A percentile compares a stretch with the other conserved stretches of the same genome.
These are phyloP conservation scores for Cryptus armator DNA, from an alignment of 2,888 invertebrate genomes.

Conservation along the genomic window DNA sequence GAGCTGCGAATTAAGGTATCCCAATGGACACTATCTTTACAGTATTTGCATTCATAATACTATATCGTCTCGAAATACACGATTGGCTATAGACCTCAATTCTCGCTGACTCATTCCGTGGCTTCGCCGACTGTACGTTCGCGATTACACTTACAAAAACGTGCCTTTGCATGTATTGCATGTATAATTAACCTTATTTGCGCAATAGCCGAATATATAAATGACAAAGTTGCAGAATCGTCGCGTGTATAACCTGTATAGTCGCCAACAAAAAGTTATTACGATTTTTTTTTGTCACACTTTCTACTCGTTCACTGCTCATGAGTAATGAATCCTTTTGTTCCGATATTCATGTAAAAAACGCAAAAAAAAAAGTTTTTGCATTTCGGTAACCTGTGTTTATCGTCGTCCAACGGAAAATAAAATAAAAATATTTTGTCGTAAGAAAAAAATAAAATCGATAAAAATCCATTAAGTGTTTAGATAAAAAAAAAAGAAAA, in stretches of 20 bases:
- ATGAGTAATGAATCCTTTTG: background rate
- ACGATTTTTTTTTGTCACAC: background rate
- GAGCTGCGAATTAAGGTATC: constrained; percentile 10
- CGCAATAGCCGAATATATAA: constrained; percentile 33
- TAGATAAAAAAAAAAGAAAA: too few relatives aligned
- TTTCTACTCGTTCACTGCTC: background rate
- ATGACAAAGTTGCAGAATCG: constrained; percentile 25
- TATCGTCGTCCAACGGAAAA: too few relatives aligned
- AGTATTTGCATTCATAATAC: constrained; percentile 5
- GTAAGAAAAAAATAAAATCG: too few relatives aligned
- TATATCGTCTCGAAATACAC: constrained; percentile 25
- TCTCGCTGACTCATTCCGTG: constrained; percentile 35
- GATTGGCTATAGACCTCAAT: constrained; percentile 13
- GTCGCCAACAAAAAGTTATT: constrained; percentile 1
- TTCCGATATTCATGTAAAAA: background rate
- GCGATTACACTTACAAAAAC: background rate
- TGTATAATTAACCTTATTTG: constrained; percentile 8
- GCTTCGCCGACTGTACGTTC: background rate
- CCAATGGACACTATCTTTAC: background rate
- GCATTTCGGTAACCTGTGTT: background rate
- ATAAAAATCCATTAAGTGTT: too few relatives aligned
- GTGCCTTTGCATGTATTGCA: background rate
- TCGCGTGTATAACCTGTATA: constrained; percentile 13
- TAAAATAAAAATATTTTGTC: too few relatives aligned
- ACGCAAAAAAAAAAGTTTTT: background rate